Base-by-base conservation (phyloP, 1,140 invertebrate genomes). In the Sycophila sp. region DNA sequence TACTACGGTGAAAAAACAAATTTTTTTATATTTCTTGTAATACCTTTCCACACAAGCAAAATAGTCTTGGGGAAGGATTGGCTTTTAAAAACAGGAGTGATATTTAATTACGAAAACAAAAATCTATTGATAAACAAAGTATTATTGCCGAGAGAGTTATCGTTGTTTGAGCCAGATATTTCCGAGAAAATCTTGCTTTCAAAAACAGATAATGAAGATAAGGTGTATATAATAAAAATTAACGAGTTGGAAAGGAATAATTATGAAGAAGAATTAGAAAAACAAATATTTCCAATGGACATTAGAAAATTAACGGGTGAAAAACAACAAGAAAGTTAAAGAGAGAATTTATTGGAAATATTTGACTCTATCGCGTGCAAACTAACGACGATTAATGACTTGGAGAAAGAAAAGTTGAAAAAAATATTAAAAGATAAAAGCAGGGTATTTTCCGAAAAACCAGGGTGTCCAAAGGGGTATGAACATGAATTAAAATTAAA, bases 391-490 rank as follows among this genome's bases (percentile, higher is more conserved):
- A 11, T 58, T 11, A n/a, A 34, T 8, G 5, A 4, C 5, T 13
- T 5, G 2, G 6, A 15, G 5, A 58, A 38, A 24, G n/a, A 38
- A 38, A 19, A 28, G 13, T 58, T 58, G 36, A 19, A 0, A 38
- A 8, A 2, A 22, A 5, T 58, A 19, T 58, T 58, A 38, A 19
- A 36, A 6, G 38, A 58, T 5, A 28, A 36, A 5, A 3, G 45
- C 26, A 5, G 15, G 17, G 3, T 62, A 45, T 62, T 62, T 30
- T 62, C 58, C 3, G 58, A 62, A 30, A 45, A 62, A 42, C 58
- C 58, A 2, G 58, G 58, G 7, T 62, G 58, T 15, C 19, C 32
- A 45, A 24, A 15, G 2, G 24, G 26, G 2, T 62, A 62, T 45
- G 19, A 62, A 30, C 32, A 62, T 15, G 11, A 28, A 15, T 26